phyloP scores from a whole-genome alignment of 2,888 invertebrate genomes.

The Melanotus villosus region DNA sequence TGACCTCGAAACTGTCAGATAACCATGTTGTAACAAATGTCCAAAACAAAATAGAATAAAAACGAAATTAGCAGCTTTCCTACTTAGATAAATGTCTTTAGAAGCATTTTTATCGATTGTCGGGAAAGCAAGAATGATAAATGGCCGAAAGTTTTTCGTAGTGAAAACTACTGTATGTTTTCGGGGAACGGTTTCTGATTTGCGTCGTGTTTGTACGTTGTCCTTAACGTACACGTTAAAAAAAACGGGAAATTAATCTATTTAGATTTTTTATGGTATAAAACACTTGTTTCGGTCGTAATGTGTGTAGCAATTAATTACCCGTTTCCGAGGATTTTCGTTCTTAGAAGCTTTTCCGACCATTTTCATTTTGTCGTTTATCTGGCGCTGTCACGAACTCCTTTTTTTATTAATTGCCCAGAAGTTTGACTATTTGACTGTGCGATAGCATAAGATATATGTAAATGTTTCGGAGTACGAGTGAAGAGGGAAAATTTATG shows the following conservation, averaged over 20 bases:
- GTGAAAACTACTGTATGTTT: slow-evolving; percentile 53
- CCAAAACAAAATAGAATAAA: slow-evolving; percentile 42
- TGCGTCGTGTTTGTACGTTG: slow-evolving; percentile 23
- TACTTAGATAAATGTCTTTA: slow-evolving; percentile 49
- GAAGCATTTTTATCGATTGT: slow-evolving; percentile 49
- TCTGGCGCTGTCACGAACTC: slow-evolving; percentile 59
- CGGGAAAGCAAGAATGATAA: slow-evolving; percentile 53
- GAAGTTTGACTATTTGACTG: slow-evolving; percentile 34
- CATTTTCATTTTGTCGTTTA: slow-evolving; percentile 61
- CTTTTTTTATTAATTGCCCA: slow-evolving; percentile 43
- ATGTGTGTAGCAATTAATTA: slow-evolving; percentile 61
- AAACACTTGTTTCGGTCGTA: slow-evolving; percentile 58
- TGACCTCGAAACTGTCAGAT: neutral
- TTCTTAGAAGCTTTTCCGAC: slow-evolving; percentile 59
- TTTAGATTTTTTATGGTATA: slow-evolving; percentile 56
- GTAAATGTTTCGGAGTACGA: slow-evolving; percentile 26
- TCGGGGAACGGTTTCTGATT: slow-evolving; percentile 16
- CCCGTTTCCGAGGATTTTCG: slow-evolving; percentile 60
- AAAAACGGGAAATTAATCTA: slow-evolving; percentile 49
- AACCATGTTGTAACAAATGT: slow-evolving; percentile 19
- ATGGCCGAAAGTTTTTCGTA: slow-evolving; percentile 54
- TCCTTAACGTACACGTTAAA: neutral
- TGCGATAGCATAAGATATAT: slow-evolving; percentile 34
- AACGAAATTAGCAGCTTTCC: slow-evolving; percentile 51
- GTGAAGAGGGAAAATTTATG: slow-evolving; percentile 15